Evolutionary conservation across 2,888 invertebrate species (phyloP).

Genomic region (Mantis religiosa): DNA sequence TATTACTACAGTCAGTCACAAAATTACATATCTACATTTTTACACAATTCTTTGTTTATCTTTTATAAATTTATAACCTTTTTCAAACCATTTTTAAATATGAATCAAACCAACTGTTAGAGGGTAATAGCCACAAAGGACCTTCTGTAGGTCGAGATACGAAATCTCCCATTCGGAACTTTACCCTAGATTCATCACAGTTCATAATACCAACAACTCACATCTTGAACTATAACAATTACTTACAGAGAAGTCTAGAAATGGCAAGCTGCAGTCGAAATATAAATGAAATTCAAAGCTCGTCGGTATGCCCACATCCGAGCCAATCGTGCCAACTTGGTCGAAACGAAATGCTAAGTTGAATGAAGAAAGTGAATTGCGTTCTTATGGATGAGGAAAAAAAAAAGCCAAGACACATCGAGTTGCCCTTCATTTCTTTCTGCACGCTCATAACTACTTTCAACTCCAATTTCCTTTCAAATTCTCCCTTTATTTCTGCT

Average conservation of each 20-base stretch:
- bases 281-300: neutral
- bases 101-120: no score
- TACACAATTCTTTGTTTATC: no score
- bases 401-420: neutral
- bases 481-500: constrained; percentile 29
- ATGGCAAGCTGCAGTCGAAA: neutral
- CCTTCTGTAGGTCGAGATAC: no score
- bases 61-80: no score
- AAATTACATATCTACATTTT: no score
- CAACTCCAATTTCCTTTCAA: constrained; percentile 31
- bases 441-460: constrained; percentile 19
- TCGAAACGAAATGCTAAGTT: neutral
- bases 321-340: neutral
- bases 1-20: no score
- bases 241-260: neutral
- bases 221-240: no score
- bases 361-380: neutral
- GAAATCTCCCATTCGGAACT: no score
- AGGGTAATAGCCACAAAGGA: no score
- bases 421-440: neutral
- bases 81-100: no score
- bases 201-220: no score
- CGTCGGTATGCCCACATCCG: neutral
- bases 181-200: no score
- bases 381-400: neutral